Conservation (phyloP, 2,113 vertebrate genomes). For the Notarius quadriscutis region DNA sequence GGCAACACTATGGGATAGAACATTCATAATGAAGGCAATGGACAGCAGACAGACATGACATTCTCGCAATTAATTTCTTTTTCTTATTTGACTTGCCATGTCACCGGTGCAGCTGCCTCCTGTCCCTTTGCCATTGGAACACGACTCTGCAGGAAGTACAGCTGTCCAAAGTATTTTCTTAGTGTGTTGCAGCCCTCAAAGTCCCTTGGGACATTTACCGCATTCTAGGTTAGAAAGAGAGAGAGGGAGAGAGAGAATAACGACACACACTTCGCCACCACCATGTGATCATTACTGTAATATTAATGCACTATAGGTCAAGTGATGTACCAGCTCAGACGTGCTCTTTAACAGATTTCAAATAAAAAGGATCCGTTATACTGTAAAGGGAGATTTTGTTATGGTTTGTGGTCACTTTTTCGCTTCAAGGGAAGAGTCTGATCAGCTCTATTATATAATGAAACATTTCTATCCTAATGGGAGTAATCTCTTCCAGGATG, state of each 20-base stretch:
- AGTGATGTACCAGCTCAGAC: no score
- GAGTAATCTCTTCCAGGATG: no score
- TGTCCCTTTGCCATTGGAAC: conserved; percentile 80
- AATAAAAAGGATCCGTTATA: no score
- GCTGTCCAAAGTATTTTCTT: conserved; percentile 82
- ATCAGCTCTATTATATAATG: no score
- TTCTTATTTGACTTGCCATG: conserved; percentile 73
- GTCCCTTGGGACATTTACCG: conserved; percentile 77
- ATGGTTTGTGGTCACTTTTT: no score
- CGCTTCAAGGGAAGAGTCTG: no score
- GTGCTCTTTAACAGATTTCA: no score
- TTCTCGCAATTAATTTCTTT: neutral
- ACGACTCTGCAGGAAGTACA: conserved; percentile 85
- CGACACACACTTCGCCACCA: no score
- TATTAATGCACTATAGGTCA: no score
- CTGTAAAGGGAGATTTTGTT: no score
- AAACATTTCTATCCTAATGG: no score
- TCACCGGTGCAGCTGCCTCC: conserved; percentile 75
- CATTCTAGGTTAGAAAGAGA: conserved; percentile 62
- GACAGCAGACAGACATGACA: neutral
- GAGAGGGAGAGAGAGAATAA: neutral
- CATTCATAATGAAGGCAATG: neutral
- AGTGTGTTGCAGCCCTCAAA: conserved; percentile 84
- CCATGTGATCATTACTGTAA: no score
- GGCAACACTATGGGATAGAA: neutral